These are phyloP conservation scores for Molossus alvarezi DNA, from an alignment of 2,797 vertebrate genomes.

Conservation along the genomic window DNA sequence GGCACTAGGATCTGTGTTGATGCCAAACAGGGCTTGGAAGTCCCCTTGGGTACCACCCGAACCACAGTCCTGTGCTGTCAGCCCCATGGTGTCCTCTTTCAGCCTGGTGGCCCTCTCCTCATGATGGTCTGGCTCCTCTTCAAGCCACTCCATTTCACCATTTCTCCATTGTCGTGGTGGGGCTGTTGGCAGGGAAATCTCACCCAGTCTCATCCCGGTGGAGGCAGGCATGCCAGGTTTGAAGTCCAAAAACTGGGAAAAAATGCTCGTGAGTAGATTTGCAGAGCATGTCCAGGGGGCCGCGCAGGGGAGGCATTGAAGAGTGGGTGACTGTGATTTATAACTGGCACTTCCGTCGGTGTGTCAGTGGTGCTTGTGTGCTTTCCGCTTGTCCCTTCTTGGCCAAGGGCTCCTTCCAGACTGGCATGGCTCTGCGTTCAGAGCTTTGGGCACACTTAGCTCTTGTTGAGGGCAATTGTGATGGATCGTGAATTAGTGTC, in stretches of 20 bases:
- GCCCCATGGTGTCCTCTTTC: neutral
- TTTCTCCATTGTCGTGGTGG: neutral
- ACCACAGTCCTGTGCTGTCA: neutral
- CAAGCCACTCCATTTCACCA: neutral
- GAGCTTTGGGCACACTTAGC: neutral
- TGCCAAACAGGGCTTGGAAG: neutral
- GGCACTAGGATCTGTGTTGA: neutral
- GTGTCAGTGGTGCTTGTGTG: neutral
- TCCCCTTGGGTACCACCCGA: neutral
- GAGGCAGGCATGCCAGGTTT: neutral
- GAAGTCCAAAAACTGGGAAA: neutral
- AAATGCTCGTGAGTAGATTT: slow-evolving; percentile 28
- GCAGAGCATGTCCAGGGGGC: neutral
- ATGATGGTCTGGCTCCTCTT: neutral
- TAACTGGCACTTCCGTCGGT: neutral
- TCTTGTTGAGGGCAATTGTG: neutral
- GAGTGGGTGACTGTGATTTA: neutral
- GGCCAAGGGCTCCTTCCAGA: neutral
- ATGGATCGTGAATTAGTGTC: slow-evolving; percentile 39
- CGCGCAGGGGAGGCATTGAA: neutral
- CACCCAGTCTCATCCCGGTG: neutral
- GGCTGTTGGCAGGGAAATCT: neutral
- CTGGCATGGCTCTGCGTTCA: neutral
- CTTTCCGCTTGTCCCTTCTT: neutral
- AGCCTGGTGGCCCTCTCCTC: neutral